Conservation (phyloP, 2,797 vertebrate species). For the Rhinichthys osculus region DNA sequence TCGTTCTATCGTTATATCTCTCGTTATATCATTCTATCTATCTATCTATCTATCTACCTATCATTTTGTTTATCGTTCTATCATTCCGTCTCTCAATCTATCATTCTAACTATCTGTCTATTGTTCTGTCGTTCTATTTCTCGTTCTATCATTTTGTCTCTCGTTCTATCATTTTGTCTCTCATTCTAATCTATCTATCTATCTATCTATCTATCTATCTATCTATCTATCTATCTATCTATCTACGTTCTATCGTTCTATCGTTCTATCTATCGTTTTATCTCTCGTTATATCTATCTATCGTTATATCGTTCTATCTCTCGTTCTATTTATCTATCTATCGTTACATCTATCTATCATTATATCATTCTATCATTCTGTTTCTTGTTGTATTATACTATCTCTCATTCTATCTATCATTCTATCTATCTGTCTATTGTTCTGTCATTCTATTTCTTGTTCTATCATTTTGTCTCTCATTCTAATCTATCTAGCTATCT, state of each 20-base stretch:
- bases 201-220: not conserved
- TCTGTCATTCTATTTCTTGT: not conserved
- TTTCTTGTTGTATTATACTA: no score
- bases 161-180: no score
- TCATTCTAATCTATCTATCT: not conserved
- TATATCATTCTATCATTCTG: not conserved
- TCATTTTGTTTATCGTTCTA: no score
- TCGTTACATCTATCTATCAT: no score
- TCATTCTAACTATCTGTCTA: not conserved
- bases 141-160: no score
- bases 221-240: not conserved
- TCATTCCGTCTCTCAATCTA: not conserved
- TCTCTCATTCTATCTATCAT: not conserved
- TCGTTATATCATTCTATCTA: accelerated
- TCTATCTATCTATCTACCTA: not conserved
- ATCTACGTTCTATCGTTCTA: not conserved
- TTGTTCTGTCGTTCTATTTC: no score
- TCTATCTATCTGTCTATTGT: not conserved
- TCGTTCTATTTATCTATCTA: not conserved
- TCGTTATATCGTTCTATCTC: no score
- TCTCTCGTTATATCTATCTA: not conserved
- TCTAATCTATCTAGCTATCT: not conserved
- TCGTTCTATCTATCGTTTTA: not conserved
- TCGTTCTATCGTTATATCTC: not conserved
- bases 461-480: no score